Percentiles rank a stretch among this genome's conserved stretches.
Evolutionary conservation across 2,888 invertebrate genomes (phyloP).

Genomic region (Chironomus riparius): DNA sequence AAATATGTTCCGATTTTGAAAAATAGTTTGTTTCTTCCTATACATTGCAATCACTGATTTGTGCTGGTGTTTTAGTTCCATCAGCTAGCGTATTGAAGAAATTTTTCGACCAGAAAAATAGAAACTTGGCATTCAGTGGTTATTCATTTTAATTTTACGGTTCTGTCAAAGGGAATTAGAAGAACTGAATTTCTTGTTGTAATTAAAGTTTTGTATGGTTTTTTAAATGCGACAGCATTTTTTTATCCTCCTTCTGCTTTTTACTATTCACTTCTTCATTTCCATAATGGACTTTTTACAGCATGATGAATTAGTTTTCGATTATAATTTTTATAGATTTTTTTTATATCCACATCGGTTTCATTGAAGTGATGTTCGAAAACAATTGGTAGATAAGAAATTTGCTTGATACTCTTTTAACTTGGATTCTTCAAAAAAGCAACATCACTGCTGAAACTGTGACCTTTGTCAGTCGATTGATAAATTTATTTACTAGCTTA

Average conservation of each 20-base stretch:
- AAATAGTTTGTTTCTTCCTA: not conserved
- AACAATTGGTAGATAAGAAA: no score
- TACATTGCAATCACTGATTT: not conserved
- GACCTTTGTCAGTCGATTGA: no score
- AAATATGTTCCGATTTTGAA: no score
- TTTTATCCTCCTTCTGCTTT: no score
- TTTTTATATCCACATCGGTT: no score
- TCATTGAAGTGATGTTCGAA: no score
- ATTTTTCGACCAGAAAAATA: not conserved
- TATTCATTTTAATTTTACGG: slow-evolving; percentile 8
- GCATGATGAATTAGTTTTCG: slow-evolving; percentile 5
- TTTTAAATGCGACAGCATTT: not conserved
- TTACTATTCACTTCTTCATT: not conserved
- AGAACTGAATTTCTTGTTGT: not conserved
- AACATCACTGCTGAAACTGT: no score
- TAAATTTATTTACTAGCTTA: no score
- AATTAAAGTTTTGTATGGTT: not conserved
- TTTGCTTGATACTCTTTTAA: no score
- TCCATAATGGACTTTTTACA: slow-evolving; percentile 4
- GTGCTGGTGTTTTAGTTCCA: not conserved
- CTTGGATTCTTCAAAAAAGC: no score
- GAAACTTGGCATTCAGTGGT: not conserved
- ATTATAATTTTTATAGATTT: not conserved
- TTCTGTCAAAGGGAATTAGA: not conserved
- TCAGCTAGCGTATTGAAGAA: not conserved